phyloP scores from a whole-genome alignment of 2,797 vertebrate species.

The Hapalemur alaotrensis region DNA sequence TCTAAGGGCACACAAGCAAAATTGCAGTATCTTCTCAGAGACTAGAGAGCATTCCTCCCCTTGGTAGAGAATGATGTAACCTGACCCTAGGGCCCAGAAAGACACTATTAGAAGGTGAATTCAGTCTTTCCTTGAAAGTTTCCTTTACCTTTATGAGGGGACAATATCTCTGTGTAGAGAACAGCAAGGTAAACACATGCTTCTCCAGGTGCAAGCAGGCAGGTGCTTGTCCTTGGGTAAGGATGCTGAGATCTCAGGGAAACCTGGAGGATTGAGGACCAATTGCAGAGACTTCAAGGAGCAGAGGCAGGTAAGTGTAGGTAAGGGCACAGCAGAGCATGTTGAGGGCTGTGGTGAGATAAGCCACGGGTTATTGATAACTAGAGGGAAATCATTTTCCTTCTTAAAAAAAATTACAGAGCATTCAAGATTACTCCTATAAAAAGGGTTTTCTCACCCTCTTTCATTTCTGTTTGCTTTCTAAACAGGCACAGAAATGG shows the following conservation, averaged over 20 bases:
- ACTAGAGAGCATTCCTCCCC: neutral
- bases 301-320: neutral
- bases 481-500: neutral
- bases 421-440: neutral
- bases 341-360: neutral
- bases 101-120: neutral
- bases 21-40: slow-evolving; percentile 30
- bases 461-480: neutral
- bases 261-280: neutral
- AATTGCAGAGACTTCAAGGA: neutral
- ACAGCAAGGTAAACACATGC: neutral
- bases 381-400: neutral
- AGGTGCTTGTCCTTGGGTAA: neutral
- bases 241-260: neutral
- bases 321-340: neutral
- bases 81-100: slow-evolving; percentile 45
- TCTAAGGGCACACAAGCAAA: slow-evolving; percentile 70
- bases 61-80: neutral
- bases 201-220: neutral
- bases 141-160: neutral
- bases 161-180: neutral
- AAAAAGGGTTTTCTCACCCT: neutral
- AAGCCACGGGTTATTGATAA: neutral
- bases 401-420: neutral
- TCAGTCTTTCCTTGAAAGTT: neutral